phyloP scores from a whole-genome alignment of 2,113 vertebrate species.

The Probosciger aterrimus region DNA sequence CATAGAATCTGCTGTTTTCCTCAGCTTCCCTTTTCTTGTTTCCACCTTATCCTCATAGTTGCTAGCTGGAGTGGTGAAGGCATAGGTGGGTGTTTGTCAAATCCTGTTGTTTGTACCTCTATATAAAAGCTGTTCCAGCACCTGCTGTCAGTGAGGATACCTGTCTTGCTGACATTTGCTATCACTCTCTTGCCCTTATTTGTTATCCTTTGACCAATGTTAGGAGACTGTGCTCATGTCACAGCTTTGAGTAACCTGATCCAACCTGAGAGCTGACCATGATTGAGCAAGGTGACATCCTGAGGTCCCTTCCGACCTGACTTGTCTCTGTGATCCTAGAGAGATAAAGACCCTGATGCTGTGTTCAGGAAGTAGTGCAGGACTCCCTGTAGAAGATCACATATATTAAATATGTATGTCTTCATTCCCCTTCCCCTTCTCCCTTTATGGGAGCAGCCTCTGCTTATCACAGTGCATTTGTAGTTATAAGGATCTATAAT shows the following conservation, averaged over 20 bases:
- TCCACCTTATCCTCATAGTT: not conserved
- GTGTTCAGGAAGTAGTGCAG: not conserved
- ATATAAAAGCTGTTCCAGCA: not conserved
- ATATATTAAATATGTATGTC: not conserved
- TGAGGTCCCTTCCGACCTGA: not conserved
- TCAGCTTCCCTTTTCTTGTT: not conserved
- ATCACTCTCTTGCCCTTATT: not conserved
- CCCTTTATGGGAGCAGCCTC: not conserved
- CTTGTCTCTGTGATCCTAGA: not conserved
- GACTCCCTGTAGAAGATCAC: not conserved
- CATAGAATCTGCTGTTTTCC: not conserved
- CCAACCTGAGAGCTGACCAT: not conserved
- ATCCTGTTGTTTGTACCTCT: rapidly evolving
- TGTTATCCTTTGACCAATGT: not conserved
- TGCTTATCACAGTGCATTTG: not conserved
- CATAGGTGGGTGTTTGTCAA: not conserved
- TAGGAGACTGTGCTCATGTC: not conserved
- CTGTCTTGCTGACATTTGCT: not conserved
- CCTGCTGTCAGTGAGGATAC: not conserved
- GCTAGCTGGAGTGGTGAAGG: not conserved
- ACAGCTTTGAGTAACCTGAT: not conserved
- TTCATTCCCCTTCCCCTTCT: not conserved
- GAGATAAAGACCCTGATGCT: not conserved
- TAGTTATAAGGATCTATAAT: not conserved
- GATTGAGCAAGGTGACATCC: not conserved